Conservation (phyloP, 2,797 vertebrate species). For the Potorous gilbertii region DNA sequence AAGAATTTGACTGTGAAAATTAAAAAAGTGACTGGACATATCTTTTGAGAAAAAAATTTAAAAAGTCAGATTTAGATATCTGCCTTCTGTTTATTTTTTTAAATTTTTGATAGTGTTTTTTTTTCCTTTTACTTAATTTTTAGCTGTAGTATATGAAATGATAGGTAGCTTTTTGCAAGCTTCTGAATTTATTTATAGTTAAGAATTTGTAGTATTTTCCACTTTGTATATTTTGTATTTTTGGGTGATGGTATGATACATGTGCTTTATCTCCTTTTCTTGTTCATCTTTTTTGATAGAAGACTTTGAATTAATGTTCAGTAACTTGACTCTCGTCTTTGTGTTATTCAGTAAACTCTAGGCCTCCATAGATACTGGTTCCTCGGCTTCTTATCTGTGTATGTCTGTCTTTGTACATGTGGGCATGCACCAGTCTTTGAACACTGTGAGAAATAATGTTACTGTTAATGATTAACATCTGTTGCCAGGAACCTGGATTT, state of each 20-base stretch:
- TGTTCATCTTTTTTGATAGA: slow-evolving; percentile 16
- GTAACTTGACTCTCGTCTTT: neutral
- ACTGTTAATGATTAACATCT: slow-evolving; percentile 62
- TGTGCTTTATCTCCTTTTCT: slow-evolving; percentile 52
- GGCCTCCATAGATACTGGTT: neutral
- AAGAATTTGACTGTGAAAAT: neutral
- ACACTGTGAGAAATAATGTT: neutral
- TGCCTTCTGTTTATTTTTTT: neutral
- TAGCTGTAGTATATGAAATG: neutral
- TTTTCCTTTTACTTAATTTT: slow-evolving; percentile 15
- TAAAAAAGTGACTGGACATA: neutral
- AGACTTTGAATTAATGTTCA: slow-evolving; percentile 18
- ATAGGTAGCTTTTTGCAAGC: neutral
- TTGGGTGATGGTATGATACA: neutral
- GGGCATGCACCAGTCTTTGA: slow-evolving; percentile 54
- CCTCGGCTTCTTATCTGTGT: slow-evolving; percentile 62
- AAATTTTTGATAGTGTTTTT: neutral
- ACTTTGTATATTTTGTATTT: neutral
- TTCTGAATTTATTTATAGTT: neutral
- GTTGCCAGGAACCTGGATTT: slow-evolving; percentile 44
- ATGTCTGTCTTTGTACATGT: slow-evolving; percentile 39
- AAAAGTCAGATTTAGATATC: neutral
- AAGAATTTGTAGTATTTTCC: neutral
- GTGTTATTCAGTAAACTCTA: slow-evolving; percentile 33
- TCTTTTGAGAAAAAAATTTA: neutral